A percentile compares a stretch with the other conserved stretches of the same genome.
Evolutionary conservation across 2,797 vertebrate genomes (phyloP).

Genomic region (Sciaenops ocellatus): DNA sequence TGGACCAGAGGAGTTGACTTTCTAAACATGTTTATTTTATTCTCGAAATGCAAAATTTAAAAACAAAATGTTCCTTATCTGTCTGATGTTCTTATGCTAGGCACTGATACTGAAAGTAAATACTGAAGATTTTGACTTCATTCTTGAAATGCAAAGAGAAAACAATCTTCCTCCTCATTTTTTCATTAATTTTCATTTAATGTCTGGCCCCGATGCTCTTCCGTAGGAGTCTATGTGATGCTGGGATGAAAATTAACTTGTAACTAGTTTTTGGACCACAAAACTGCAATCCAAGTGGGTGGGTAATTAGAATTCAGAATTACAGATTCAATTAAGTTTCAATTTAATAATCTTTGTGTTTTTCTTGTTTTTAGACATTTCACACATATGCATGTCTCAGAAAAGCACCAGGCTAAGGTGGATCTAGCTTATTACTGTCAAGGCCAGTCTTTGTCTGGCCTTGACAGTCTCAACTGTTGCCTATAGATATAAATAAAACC

Average conservation of each 20-base stretch:
- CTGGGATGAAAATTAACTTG: neutral
- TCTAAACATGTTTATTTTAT: too few species aligned
- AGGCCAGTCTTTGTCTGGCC: neutral
- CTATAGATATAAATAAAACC: slow-evolving; percentile 35
- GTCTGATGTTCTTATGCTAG: too few species aligned
- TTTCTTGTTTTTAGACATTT: neutral
- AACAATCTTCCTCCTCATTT: too few species aligned
- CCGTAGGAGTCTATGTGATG: too few species aligned
- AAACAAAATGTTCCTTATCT: too few species aligned
- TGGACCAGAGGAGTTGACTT: too few species aligned
- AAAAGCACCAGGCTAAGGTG: neutral
- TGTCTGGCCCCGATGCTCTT: neutral
- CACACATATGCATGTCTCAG: neutral
- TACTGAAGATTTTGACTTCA: too few species aligned
- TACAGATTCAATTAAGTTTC: neutral
- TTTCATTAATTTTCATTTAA: too few species aligned
- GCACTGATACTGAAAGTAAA: too few species aligned
- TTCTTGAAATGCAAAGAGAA: too few species aligned
- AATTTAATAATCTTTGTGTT: neutral
- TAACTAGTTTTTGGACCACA: slow-evolving; percentile 1
- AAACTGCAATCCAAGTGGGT: neutral
- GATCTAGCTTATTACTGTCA: neutral
- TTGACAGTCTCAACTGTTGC: slow-evolving; percentile 6
- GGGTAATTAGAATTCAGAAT: neutral
- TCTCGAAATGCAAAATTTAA: too few species aligned